A percentile compares a stretch with the other conserved stretches of the same genome.
phyloP scores from a whole-genome alignment of 2,113 vertebrate genomes.

The Myiagra hebetior region DNA sequence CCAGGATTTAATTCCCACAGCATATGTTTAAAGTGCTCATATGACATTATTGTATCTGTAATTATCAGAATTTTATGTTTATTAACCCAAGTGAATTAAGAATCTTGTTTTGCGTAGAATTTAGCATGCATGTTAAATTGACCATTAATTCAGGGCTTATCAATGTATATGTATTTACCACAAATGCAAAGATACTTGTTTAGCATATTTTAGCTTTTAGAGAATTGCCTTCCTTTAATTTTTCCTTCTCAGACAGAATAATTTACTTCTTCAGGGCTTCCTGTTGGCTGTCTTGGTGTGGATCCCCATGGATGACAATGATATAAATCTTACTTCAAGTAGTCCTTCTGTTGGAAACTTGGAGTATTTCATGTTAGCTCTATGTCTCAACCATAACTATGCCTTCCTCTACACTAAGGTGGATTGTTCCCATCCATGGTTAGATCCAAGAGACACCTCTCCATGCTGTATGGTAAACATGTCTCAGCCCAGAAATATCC shows the following conservation, averaged over 20 bases:
- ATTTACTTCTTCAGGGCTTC: not conserved
- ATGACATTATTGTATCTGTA: slow-evolving; percentile 69
- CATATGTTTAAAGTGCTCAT: slow-evolving; percentile 68
- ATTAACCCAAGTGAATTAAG: slow-evolving; percentile 67
- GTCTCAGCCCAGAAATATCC: not conserved
- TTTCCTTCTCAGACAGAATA: not conserved
- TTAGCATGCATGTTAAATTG: slow-evolving; percentile 49
- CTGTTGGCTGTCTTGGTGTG: not conserved
- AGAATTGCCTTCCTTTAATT: not conserved
- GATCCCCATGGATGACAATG: not conserved
- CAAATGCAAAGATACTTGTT: slow-evolving; percentile 6
- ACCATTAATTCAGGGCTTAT: slow-evolving; percentile 45
- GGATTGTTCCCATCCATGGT: not conserved
- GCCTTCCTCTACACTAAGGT: not conserved
- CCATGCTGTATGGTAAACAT: not conserved
- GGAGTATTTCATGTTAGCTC: not conserved
- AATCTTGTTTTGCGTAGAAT: slow-evolving; percentile 61
- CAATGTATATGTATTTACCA: slow-evolving; percentile 22
- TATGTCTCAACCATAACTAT: not conserved
- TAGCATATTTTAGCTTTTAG: not conserved
- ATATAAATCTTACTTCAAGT: not conserved
- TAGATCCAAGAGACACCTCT: not conserved
- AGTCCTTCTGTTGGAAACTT: not conserved
- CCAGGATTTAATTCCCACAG: slow-evolving; percentile 66
- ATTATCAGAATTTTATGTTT: slow-evolving; percentile 71